Conservation (phyloP, 2,113 vertebrate species). For the Pelvicachromis taeniatus region DNA sequence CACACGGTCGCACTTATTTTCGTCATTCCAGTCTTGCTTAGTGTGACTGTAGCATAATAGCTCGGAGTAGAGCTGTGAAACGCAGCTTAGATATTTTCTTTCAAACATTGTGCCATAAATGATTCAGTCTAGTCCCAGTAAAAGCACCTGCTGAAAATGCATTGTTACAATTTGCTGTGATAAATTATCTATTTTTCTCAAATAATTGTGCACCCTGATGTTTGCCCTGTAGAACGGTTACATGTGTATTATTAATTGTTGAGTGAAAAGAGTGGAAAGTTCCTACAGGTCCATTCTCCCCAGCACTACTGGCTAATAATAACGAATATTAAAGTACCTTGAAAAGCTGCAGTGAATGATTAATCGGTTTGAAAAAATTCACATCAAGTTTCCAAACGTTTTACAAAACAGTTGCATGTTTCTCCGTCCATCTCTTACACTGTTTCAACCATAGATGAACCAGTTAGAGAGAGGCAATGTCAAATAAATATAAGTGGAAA, state of each 20-base stretch:
- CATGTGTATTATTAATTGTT: too few relatives aligned
- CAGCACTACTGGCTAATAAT: background rate
- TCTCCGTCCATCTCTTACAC: background rate
- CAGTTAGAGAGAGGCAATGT: background rate
- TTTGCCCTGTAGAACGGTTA: background rate
- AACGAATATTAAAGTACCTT: too few relatives aligned
- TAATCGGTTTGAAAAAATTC: background rate
- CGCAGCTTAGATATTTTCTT: fast-evolving
- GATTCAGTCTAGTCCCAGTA: background rate
- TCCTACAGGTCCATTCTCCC: background rate
- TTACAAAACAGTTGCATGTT: background rate
- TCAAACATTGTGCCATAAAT: background rate
- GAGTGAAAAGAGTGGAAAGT: fast-evolving
- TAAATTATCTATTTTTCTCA: fast-evolving
- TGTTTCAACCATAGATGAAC: too few relatives aligned
- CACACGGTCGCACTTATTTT: fast-evolving
- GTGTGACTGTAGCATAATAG: too few relatives aligned
- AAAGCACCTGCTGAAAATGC: fast-evolving
- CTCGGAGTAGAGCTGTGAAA: background rate
- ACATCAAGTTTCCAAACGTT: background rate
- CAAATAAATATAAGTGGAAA: background rate
- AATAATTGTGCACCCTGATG: background rate
- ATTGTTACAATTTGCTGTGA: background rate
- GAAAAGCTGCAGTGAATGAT: background rate
- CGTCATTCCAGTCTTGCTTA: too few relatives aligned